Base-by-base conservation (phyloP, 2,797 vertebrate genomes). In the Parambassis ranga region DNA sequence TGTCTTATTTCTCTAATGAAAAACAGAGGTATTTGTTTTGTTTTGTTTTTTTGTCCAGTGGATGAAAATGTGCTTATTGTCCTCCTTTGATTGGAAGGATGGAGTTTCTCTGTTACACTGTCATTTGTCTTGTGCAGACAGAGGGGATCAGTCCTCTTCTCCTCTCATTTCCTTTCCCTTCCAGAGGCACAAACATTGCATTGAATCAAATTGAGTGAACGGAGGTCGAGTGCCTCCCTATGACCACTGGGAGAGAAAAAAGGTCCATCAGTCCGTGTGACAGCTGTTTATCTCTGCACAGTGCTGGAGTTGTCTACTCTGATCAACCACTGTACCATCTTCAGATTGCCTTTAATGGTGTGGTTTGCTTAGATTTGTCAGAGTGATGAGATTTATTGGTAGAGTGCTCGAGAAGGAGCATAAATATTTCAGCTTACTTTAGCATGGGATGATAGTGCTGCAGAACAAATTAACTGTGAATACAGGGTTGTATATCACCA, bases 271-370 rank as follows among this genome's bases (percentile, higher is more conserved):
- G 64, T 37, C 77, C 36, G 48, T 42, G 58, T 82, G 82, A 86
- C 82, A 77, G 77, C 80, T 75, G 87, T 87, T 88, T 84, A 82
- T 69, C 80, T 84, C 81, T n/a, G n/a, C 75, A 51, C 59, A 22
- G 52, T 74, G 65, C 32, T 43, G 65, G 32, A 41, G 59, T n/a
- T n/a, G n/a, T 79, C 65, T 37, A 53, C 65, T 74, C 78, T 81
- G 81, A 90, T 90, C 87, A 89, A 79, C 85, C 13, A 57, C 50
- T 36, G 57, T 74, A 74, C 71, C 77, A 72, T 86, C 80, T 79
- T 87, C 76, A 85, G 81, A 90, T 88, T 75, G 80, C 77, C 64
- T 84, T 87, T 90, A 89, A 85, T 88, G 73, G 80, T 16, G 32
- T 0, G 11, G 63, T 84, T 77, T 75, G 64, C 65, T 82, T 55